Percentiles rank a stretch among this genome's conserved stretches.
Conservation (phyloP, 2,888 invertebrate genomes). For the Ethmia dodecea region DNA sequence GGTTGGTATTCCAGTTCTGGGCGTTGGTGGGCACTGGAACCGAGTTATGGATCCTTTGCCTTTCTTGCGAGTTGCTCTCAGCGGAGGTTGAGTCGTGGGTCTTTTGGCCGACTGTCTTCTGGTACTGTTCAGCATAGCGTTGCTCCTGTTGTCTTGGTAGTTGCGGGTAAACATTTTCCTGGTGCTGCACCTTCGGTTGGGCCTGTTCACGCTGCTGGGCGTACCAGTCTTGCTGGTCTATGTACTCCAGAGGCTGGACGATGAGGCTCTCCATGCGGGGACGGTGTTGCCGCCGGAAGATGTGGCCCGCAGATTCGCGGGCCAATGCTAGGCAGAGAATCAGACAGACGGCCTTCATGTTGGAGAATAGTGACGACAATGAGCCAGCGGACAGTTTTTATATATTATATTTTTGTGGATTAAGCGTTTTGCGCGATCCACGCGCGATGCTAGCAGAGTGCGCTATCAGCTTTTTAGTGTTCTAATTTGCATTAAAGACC, state of each 20-base stretch:
- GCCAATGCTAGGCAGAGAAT: constrained; percentile 54
- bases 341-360: constrained; percentile 56
- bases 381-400: constrained; percentile 29
- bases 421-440: constrained; percentile 26
- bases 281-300: constrained; percentile 40
- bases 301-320: constrained; percentile 44
- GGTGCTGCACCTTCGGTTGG: neutral
- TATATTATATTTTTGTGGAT: constrained; percentile 27
- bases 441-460: neutral
- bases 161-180: constrained; percentile 1
- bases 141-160: neutral
- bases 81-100: constrained; percentile 19
- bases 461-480: neutral
- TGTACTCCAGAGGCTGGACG: constrained; percentile 35
- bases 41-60: constrained; percentile 17
- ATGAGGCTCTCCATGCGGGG: constrained; percentile 31
- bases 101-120: constrained; percentile 1
- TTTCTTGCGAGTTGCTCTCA: constrained; percentile 23
- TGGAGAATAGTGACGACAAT: constrained; percentile 33
- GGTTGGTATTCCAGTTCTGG: constrained; percentile 29
- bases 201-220: neutral
- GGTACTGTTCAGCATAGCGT: neutral
- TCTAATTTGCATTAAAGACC: too few relatives aligned
- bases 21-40: constrained; percentile 15
- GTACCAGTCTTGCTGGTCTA: constrained; percentile 23